A percentile compares a stretch with the other conserved stretches of the same genome.
Conservation (phyloP, 1,140 invertebrate genomes). For the Oscheius sp. region DNA sequence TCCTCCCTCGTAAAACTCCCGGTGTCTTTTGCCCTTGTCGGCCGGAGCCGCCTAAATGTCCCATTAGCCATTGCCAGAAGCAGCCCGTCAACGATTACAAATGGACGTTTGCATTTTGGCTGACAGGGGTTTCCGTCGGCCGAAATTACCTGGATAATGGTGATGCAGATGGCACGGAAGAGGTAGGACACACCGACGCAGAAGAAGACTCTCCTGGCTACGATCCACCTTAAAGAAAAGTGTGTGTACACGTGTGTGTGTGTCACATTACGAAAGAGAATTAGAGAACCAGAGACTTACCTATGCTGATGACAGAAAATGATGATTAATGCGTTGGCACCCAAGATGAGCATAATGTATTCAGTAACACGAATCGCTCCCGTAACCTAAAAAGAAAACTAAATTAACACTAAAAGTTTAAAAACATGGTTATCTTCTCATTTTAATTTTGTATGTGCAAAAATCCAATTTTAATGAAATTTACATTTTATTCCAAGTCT, state of each 20-base stretch:
- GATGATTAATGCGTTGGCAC: slow-evolving; percentile 29
- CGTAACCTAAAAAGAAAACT: slow-evolving; percentile 26
- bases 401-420: too few species aligned
- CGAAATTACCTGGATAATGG: slow-evolving; percentile 27
- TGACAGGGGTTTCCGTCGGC: too few species aligned
- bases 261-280: not conserved
- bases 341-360: slow-evolving; percentile 40
- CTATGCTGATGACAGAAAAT: slow-evolving; percentile 39
- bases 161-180: slow-evolving; percentile 41
- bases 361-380: slow-evolving; percentile 41
- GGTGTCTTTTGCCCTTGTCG: too few species aligned
- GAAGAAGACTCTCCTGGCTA: slow-evolving; percentile 38
- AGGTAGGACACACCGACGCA: slow-evolving; percentile 34
- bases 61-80: too few species aligned
- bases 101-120: too few species aligned
- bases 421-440: too few species aligned
- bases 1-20: not conserved
- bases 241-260: not conserved
- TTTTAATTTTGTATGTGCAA: too few species aligned
- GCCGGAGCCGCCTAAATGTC: too few species aligned
- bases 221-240: slow-evolving; percentile 25
- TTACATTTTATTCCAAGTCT: too few species aligned
- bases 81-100: too few species aligned
- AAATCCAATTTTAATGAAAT: too few species aligned
- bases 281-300: not conserved